Conservation (phyloP, 2,888 invertebrate genomes). For the Meteorus cinctellus region DNA sequence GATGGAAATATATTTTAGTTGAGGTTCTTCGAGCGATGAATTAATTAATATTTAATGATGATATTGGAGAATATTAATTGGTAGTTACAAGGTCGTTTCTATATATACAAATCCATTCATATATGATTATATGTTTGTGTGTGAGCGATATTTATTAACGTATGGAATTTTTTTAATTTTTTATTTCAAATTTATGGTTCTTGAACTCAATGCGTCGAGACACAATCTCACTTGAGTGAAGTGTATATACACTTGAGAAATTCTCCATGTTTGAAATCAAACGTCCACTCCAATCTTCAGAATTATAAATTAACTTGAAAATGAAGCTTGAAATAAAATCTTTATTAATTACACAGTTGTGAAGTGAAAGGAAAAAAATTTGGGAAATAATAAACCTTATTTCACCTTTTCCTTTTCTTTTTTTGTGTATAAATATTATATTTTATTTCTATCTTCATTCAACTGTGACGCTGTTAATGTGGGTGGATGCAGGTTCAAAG, state of each 20-base stretch:
- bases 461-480: constrained; percentile 34
- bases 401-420: not conserved
- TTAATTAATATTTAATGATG: constrained; percentile 13
- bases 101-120: not conserved
- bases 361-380: not conserved
- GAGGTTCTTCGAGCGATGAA: not conserved
- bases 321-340: not conserved
- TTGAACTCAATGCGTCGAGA: not conserved
- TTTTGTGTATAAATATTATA: constrained; percentile 1
- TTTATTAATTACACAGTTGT: not conserved
- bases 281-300: not conserved
- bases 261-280: constrained; percentile 1
- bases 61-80: constrained; percentile 12
- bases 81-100: not conserved
- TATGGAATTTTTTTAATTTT: not conserved
- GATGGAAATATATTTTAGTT: not conserved
- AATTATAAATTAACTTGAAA: not conserved
- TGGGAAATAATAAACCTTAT: not conserved
- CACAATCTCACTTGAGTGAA: constrained; percentile 6
- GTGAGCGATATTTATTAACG: constrained; percentile 6
- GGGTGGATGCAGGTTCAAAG: constrained; percentile 37
- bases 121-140: not conserved
- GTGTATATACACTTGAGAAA: not conserved
- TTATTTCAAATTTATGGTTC: not conserved
- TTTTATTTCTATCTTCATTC: constrained; percentile 32